Evolutionary conservation across 2,888 invertebrate genomes (phyloP).

Genomic region (Drosophila putrida): DNA sequence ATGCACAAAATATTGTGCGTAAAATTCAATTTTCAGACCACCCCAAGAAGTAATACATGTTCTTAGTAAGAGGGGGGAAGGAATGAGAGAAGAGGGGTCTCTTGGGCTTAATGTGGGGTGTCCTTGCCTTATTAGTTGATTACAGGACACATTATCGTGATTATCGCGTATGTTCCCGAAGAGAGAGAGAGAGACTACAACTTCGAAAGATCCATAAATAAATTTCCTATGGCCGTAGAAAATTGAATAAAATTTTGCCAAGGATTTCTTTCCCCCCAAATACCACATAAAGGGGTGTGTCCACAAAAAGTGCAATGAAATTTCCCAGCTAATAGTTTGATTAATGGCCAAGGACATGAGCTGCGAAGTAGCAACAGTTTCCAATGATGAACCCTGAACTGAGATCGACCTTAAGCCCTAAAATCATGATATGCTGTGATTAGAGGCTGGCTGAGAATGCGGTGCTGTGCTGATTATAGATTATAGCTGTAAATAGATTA

Average conservation of each 20-base stretch:
- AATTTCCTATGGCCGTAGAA: constrained; percentile 45
- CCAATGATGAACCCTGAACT: constrained; percentile 22
- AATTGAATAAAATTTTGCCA: constrained; percentile 53
- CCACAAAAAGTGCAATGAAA: constrained; percentile 53
- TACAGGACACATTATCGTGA: constrained; percentile 86
- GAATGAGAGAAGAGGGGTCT: constrained; percentile 11
- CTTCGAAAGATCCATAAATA: constrained; percentile 64
- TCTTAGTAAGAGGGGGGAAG: not conserved
- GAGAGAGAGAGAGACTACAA: constrained; percentile 5
- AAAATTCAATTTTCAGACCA: constrained; percentile 83
- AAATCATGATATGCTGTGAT: constrained; percentile 63
- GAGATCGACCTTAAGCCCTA: constrained; percentile 46
- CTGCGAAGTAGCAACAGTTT: constrained; percentile 62
- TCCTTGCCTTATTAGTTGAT: constrained; percentile 85
- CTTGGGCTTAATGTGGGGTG: constrained; percentile 49
- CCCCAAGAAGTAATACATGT: constrained; percentile 34
- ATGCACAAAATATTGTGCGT: constrained; percentile 83
- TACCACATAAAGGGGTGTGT: constrained; percentile 74
- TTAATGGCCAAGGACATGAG: constrained; percentile 82
- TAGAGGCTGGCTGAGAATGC: constrained; percentile 34
- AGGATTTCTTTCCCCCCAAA: not conserved
- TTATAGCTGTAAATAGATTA: constrained; percentile 76
- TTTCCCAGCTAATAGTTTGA: constrained; percentile 85
- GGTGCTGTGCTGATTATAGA: constrained; percentile 67
- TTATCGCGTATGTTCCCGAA: constrained; percentile 83